phyloP scores from a whole-genome alignment of 2,888 invertebrate genomes.

The Syritta pipiens region DNA sequence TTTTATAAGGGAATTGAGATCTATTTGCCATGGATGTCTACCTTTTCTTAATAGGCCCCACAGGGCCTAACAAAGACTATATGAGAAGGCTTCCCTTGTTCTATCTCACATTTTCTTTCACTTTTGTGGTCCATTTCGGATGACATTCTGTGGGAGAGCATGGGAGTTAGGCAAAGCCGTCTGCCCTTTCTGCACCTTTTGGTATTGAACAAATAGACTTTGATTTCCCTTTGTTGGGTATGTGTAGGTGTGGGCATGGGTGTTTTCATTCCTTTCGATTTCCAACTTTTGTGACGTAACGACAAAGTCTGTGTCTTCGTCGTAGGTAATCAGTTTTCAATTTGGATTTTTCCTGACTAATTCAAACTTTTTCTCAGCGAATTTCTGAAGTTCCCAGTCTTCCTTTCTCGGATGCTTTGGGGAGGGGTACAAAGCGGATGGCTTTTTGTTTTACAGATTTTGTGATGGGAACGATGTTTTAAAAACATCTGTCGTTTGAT shows the following conservation, averaged over 20 bases:
- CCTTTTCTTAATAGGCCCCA: not conserved
- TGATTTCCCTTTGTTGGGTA: conserved; percentile 10
- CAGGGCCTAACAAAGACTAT: no score
- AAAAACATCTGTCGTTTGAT: no score
- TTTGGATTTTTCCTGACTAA: conserved; percentile 56
- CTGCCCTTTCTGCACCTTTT: conserved; percentile 5
- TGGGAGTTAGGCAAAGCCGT: not conserved
- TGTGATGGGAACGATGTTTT: no score
- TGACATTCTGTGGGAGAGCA: no score
- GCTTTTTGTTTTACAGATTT: conserved; percentile 1
- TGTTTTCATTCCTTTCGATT: not conserved
- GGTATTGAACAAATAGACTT: conserved; percentile 17
- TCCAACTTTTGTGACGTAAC: not conserved
- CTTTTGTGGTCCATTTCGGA: conserved; percentile 9
- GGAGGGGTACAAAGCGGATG: not conserved
- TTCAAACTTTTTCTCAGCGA: conserved; percentile 36
- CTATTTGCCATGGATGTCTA: no score
- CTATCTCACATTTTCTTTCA: not conserved
- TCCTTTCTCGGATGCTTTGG: not conserved
- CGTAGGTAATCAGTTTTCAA: conserved; percentile 58
- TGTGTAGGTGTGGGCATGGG: not conserved
- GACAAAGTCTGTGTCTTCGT: not conserved
- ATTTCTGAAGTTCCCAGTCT: not conserved
- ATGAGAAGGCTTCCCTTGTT: conserved; percentile 4
- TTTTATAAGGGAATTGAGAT: no score